Conservation (phyloP, 2,888 invertebrate genomes). For the Temnothorax ravouxi region DNA sequence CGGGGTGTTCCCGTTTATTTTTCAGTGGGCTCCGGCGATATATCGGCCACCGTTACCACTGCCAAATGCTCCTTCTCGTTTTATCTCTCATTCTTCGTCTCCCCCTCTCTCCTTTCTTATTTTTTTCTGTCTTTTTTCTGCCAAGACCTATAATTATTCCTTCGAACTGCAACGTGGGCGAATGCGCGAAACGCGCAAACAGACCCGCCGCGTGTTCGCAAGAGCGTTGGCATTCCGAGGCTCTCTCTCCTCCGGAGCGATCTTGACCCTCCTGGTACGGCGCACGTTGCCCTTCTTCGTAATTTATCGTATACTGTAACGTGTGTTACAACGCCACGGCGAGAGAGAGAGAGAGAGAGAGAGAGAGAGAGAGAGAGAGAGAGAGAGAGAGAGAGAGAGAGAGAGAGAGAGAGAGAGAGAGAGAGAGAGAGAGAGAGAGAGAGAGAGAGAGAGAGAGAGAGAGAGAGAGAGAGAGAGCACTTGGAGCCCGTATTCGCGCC, state of each 20-base stretch:
- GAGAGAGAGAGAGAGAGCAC: not conserved
- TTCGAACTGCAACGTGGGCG: slow-evolving; percentile 73
- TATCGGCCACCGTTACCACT: slow-evolving; percentile 70
- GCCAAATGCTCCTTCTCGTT: slow-evolving; percentile 58
- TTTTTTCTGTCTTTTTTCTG: slow-evolving; percentile 21
- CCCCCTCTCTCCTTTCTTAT: not conserved
- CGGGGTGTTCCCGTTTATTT: slow-evolving; percentile 77
- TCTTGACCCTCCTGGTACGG: slow-evolving; percentile 36
- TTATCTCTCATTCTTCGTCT: not conserved
- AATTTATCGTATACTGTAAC: slow-evolving; percentile 39
- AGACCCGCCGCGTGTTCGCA: slow-evolving; percentile 37
- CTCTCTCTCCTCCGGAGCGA: slow-evolving; percentile 4
- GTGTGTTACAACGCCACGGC: slow-evolving; percentile 21
- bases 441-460: not conserved
- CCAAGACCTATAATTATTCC: slow-evolving; percentile 78
- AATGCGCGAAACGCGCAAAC: slow-evolving; percentile 55
- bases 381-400: not conserved
- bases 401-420: not conserved
- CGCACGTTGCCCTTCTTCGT: slow-evolving; percentile 27
- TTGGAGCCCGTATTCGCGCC: slow-evolving; percentile 9
- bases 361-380: not conserved
- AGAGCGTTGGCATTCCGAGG: slow-evolving; percentile 11
- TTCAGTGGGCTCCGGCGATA: slow-evolving; percentile 76
- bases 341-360: not conserved
- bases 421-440: not conserved